Evolutionary conservation across 1,140 invertebrate species (phyloP).

Genomic region (Brachystomella parvula): DNA sequence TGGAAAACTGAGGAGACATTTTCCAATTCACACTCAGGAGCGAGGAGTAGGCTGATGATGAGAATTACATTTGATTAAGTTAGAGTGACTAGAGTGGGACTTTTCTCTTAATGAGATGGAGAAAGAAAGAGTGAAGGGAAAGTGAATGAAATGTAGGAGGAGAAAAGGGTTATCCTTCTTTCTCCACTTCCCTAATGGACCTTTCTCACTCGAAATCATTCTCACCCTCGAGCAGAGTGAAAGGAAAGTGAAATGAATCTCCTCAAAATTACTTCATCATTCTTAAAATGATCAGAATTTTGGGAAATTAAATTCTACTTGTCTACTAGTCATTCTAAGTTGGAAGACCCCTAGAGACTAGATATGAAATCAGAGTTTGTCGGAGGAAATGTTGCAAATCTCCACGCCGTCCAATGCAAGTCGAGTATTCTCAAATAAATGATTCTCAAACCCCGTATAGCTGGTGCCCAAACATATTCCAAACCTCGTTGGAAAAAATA

Average conservation of each 20-base stretch:
- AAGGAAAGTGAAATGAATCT: background rate
- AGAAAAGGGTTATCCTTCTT: background rate
- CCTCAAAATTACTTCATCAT: background rate
- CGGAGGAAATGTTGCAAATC: too few species aligned
- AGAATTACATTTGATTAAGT: conserved; percentile 7
- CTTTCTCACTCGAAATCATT: background rate
- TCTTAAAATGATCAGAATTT: too few species aligned
- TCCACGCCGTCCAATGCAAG: too few species aligned
- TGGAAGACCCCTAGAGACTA: too few species aligned
- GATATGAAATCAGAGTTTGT: too few species aligned
- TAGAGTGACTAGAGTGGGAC: background rate
- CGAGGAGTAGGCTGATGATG: conserved; percentile 1
- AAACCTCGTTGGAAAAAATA: too few species aligned
- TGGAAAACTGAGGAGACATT: background rate
- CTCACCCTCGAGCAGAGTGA: background rate
- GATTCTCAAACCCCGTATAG: too few species aligned
- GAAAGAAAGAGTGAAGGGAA: too few species aligned
- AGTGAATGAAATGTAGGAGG: background rate
- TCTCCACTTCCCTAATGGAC: conserved; percentile 10
- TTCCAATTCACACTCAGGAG: conserved; percentile 3
- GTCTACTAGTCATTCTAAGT: too few species aligned
- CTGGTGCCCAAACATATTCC: too few species aligned
- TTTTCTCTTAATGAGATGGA: conserved; percentile 5
- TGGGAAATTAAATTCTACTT: too few species aligned
- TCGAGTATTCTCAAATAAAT: too few species aligned